Conservation (phyloP, 92 coral and sea anemone species). For the Blastomussa wellsi region DNA sequence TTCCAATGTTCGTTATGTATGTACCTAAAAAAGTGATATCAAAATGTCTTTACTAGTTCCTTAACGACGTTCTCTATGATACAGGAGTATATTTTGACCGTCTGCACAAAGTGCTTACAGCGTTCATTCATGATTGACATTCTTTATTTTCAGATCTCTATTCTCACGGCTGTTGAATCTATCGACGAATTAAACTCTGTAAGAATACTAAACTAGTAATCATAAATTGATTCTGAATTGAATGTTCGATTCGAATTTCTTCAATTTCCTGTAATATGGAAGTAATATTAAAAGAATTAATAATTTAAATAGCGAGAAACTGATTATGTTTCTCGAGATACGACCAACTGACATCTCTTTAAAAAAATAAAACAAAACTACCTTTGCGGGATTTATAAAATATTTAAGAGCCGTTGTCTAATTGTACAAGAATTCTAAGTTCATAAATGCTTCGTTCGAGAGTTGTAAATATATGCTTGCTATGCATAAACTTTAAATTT, state of each 20-base stretch:
- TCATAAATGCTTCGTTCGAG: neutral
- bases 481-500: neutral
- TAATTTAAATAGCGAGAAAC: no score
- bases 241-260: neutral
- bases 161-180: conserved; percentile 74
- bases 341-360: neutral
- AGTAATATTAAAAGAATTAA: neutral
- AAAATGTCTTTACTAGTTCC: no score
- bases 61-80: no score
- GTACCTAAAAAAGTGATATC: no score
- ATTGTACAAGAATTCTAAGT: neutral
- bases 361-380: neutral
- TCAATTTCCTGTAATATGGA: no score
- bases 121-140: conserved; percentile 13
- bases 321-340: no score
- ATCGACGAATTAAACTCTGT: conserved; percentile 67
- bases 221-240: neutral
- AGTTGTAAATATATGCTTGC: neutral
- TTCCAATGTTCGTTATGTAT: neutral
- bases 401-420: neutral
- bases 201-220: conserved; percentile 38
- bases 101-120: neutral
- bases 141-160: conserved; percentile 67
- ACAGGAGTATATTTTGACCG: neutral
- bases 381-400: no score